phyloP scores from a whole-genome alignment of 2,113 vertebrate genomes.

The human (Homo sapiens) region DNA sequence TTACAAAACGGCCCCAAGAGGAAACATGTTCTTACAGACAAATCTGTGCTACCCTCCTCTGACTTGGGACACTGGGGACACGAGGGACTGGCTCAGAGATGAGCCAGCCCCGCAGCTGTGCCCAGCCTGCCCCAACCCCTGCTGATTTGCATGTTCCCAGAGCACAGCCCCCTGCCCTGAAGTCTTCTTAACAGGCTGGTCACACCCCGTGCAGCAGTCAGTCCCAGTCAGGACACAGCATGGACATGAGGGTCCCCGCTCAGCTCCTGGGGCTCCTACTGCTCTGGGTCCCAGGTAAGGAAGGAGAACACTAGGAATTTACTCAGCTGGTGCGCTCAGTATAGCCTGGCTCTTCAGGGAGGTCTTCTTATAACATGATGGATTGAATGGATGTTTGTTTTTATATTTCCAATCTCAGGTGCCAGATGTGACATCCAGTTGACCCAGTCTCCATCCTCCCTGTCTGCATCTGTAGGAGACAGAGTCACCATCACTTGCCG shows the following conservation, averaged over 20 bases:
- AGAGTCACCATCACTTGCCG: not conserved
- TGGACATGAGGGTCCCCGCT: not conserved
- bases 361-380: not conserved
- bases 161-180: not conserved
- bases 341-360: not conserved
- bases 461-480: not conserved
- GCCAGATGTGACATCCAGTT: not conserved
- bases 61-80: not conserved
- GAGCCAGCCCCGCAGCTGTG: not conserved
- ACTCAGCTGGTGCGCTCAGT: not conserved
- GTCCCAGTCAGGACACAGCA: not conserved
- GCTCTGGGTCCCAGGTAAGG: not conserved
- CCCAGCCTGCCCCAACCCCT: not conserved
- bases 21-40: not conserved
- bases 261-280: not conserved
- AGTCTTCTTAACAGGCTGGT: not conserved
- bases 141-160: not conserved
- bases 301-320: fast-evolving
- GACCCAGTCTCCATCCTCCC: constrained; percentile 13
- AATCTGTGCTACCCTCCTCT: not conserved
- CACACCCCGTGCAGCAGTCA: not conserved
- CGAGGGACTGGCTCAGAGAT: too few relatives aligned
- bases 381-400: not conserved
- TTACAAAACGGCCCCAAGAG: too few relatives aligned
- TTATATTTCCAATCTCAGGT: not conserved